These are phyloP conservation scores for Astropecten irregularis DNA, from an alignment of 53 echinoderm and acorn worm species.

Conservation along the genomic window DNA sequence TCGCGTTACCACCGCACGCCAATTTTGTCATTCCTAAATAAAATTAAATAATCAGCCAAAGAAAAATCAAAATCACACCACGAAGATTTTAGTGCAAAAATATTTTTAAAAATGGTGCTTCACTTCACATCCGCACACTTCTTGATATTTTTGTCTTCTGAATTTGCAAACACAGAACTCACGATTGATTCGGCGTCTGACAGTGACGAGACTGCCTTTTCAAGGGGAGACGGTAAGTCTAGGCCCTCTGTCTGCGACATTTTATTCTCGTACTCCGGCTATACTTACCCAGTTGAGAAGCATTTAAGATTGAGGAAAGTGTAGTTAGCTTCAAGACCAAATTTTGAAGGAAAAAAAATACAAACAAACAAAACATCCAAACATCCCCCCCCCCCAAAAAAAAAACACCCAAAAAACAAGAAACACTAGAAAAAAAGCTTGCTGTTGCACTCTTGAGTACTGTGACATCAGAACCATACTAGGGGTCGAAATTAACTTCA, in stretches of 20 bases:
- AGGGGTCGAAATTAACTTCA: too few species aligned
- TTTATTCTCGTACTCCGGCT: slow-evolving; percentile 26
- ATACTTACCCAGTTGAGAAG: slow-evolving; percentile 34
- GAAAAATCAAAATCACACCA: background rate
- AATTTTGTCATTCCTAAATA: too few species aligned
- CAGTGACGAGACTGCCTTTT: background rate
- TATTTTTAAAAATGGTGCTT: background rate
- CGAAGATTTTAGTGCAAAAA: too few species aligned
- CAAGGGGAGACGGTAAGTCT: background rate
- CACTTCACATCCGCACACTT: slow-evolving; percentile 21
- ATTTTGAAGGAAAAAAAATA: too few species aligned
- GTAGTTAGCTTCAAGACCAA: background rate
- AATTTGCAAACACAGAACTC: background rate
- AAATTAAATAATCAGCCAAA: background rate
- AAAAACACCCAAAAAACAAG: too few species aligned
- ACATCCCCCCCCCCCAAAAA: too few species aligned
- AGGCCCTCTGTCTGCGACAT: slow-evolving; percentile 52
- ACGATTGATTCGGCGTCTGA: slow-evolving; percentile 21
- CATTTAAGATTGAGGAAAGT: background rate
- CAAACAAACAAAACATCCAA: too few species aligned
- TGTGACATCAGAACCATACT: too few species aligned
- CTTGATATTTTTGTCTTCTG: background rate
- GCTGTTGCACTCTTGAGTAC: too few species aligned
- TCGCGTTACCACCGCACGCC: too few species aligned
- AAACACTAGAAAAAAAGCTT: too few species aligned